phyloP scores from a whole-genome alignment of 2,888 invertebrate species.

The Alloscopus bannaensis region DNA sequence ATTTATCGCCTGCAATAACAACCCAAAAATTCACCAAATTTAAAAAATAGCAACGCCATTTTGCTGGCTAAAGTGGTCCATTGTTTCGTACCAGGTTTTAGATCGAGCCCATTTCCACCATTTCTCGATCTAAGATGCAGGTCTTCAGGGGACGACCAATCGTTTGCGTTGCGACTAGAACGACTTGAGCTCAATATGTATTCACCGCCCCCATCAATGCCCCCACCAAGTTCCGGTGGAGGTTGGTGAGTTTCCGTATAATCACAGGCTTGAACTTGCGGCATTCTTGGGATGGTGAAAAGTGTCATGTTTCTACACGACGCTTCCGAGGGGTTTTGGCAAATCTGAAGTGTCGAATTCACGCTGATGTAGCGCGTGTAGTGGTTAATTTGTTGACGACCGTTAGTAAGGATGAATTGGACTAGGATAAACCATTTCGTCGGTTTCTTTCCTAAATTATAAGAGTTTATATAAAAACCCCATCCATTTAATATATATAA shows the following conservation, averaged over 20 bases:
- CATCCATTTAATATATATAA: not conserved
- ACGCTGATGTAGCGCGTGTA: conserved; percentile 23
- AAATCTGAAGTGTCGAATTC: conserved; percentile 35
- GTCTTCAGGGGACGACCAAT: conserved; percentile 32
- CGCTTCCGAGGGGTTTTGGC: conserved; percentile 15
- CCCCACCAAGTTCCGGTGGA: not conserved
- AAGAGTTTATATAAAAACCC: not conserved
- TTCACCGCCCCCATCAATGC: not conserved
- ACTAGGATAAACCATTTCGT: conserved; percentile 52
- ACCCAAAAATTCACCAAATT: no score
- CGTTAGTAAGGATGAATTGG: conserved; percentile 28
- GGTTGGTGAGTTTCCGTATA: conserved; percentile 18
- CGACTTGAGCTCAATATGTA: conserved; percentile 41
- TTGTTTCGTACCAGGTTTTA: not conserved
- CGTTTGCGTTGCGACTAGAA: conserved; percentile 57
- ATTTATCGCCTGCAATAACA: conserved; percentile 43
- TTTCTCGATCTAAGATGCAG: not conserved
- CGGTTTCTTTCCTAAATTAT: conserved; percentile 17
- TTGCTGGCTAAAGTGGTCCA: no score
- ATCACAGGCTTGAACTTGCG: conserved; percentile 41
- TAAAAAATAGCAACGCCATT: not conserved
- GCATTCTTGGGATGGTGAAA: conserved; percentile 27
- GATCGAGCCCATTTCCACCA: not conserved
- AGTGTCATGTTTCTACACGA: conserved; percentile 42
- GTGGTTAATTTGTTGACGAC: not conserved